Evolutionary conservation across 2,797 vertebrate species (phyloP).

Genomic region (Okamejei kenojei): DNA sequence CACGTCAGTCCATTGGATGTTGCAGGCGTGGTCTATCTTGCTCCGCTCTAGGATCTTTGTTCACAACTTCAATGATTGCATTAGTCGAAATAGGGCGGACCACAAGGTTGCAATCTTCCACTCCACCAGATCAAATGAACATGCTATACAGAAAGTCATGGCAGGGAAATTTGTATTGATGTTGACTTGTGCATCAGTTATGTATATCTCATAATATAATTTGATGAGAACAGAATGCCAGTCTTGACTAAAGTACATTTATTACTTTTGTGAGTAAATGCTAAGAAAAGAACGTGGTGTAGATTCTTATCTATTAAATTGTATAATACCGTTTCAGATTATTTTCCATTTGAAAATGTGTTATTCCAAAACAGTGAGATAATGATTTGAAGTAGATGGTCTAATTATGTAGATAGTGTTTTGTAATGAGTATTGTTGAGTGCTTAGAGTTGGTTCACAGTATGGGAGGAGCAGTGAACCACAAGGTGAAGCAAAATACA

Average conservation of each 20-base stretch:
- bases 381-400: conserved; percentile 10
- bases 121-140: background rate
- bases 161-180: background rate
- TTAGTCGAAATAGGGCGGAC: too few species aligned
- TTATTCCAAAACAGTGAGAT: conserved; percentile 1
- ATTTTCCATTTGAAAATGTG: background rate
- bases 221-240: background rate
- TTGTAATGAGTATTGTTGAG: conserved; percentile 31
- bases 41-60: background rate
- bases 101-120: too few species aligned
- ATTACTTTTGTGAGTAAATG: background rate
- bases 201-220: background rate
- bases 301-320: background rate
- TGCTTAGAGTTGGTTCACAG: background rate
- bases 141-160: background rate
- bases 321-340: background rate
- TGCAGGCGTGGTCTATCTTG: too few species aligned
- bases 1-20: too few species aligned
- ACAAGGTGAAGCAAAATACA: conserved; percentile 29
- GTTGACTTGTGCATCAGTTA: background rate
- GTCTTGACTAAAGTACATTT: background rate
- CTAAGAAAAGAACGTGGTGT: background rate
- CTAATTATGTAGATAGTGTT: background rate
- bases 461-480: conserved; percentile 24
- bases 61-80: background rate